Percentiles rank a stretch among this genome's conserved stretches.
Evolutionary conservation across 2,113 vertebrate species (phyloP).

Genomic region (Cinclus cinclus): DNA sequence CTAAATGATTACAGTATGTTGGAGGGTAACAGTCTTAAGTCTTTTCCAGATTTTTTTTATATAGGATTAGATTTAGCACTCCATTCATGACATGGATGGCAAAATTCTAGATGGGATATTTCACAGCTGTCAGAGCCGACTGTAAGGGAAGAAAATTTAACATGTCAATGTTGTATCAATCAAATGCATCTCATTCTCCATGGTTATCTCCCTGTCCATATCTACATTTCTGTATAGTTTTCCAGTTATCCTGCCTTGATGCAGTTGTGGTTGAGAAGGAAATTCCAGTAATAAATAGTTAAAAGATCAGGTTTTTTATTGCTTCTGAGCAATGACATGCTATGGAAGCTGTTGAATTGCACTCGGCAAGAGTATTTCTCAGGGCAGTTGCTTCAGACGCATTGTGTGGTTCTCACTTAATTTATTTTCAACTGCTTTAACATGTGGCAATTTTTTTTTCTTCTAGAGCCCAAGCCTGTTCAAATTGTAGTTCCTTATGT

Average conservation of each 20-base stretch:
- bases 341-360: neutral
- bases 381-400: neutral
- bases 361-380: neutral
- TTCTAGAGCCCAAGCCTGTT: slow-evolving; percentile 69
- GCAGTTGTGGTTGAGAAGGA: neutral
- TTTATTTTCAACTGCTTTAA: neutral
- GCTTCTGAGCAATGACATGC: neutral
- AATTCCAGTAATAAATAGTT: neutral
- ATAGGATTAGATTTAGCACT: neutral
- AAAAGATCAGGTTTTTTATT: neutral
- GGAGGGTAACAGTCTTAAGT: neutral
- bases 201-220: neutral
- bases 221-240: neutral
- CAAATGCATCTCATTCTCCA: neutral
- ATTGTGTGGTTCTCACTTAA: neutral
- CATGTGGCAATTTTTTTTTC: neutral
- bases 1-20: neutral
- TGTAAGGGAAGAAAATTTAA: neutral
- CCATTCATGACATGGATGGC: neutral
- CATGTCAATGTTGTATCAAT: neutral
- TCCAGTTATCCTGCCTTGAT: neutral
- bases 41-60: neutral
- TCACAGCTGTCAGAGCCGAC: neutral
- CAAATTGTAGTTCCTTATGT: slow-evolving; percentile 55
- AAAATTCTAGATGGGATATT: neutral